Conservation (phyloP, 2,888 invertebrate genomes). For the Gibbula magus region DNA sequence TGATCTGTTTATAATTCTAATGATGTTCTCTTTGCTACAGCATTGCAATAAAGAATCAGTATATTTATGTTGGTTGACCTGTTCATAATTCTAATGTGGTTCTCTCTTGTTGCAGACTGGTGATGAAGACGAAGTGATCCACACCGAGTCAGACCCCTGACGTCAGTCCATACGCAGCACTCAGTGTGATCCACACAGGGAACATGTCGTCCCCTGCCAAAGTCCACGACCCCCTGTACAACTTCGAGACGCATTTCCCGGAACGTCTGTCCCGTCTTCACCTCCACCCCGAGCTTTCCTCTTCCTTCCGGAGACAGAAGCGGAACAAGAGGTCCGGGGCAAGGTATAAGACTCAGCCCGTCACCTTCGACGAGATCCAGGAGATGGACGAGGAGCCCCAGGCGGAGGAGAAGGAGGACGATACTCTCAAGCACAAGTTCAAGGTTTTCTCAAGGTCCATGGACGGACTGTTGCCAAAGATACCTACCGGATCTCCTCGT, state of each 20-base stretch:
- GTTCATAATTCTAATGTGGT: no score
- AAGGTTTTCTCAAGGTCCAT: constrained; percentile 72
- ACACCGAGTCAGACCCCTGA: no score
- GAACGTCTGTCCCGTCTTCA: constrained; percentile 82
- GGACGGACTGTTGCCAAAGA: constrained; percentile 69
- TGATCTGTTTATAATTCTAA: no score
- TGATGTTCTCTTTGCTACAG: no score
- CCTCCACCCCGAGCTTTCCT: constrained; percentile 68
- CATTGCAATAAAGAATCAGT: no score
- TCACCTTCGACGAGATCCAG: constrained; percentile 86
- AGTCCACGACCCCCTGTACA: constrained; percentile 69
- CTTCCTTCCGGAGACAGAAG: constrained; percentile 78
- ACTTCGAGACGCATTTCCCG: constrained; percentile 83
- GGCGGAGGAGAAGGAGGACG: constrained; percentile 37
- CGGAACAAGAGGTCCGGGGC: constrained; percentile 76
- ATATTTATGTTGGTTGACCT: no score
- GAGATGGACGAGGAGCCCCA: constrained; percentile 78
- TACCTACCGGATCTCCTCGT: constrained; percentile 24
- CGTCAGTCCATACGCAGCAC: no score
- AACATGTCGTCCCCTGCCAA: constrained; percentile 32
- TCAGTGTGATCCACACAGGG: background rate
- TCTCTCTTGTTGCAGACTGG: no score
- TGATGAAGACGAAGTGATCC: no score
- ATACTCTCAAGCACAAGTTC: constrained; percentile 59
- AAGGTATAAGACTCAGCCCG: constrained; percentile 83